A percentile compares a stretch with the other conserved stretches of the same genome.
These are phyloP conservation scores for Noctua janthe DNA, from an alignment of 2,888 invertebrate species.

Conservation along the genomic window DNA sequence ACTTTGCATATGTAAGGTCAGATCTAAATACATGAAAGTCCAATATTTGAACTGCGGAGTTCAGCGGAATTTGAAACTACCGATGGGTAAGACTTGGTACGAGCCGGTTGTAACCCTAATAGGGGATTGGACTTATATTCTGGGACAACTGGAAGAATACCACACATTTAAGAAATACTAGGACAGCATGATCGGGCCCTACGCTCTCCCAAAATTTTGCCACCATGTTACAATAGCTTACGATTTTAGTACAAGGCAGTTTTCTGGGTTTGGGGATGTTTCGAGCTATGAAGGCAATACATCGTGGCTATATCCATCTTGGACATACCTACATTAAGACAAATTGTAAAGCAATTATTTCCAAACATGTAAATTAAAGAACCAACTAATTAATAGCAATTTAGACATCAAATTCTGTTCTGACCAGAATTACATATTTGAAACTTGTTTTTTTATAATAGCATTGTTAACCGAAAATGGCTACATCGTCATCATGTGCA, in stretches of 20 bases:
- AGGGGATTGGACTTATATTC: not conserved
- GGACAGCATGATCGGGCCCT: not conserved
- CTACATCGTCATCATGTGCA: slow-evolving; percentile 14
- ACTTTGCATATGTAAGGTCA: not conserved
- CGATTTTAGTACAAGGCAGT: not conserved
- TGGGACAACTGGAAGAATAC: not conserved
- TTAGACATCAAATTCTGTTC: slow-evolving; percentile 3
- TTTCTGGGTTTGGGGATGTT: not conserved
- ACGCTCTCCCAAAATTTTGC: not conserved
- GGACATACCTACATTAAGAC: not conserved
- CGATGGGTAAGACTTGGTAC: not conserved
- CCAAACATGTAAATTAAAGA: not conserved
- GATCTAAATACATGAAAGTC: not conserved
- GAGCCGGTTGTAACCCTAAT: not conserved
- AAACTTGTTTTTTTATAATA: slow-evolving; percentile 9
- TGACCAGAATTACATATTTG: not conserved
- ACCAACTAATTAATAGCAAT: not conserved
- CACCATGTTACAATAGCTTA: not conserved
- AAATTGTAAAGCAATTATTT: not conserved
- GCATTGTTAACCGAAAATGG: slow-evolving; percentile 14
- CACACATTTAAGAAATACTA: not conserved
- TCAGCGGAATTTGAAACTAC: not conserved
- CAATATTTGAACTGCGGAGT: not conserved
- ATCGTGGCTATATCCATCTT: not conserved
- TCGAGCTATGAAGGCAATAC: not conserved